These are phyloP conservation scores for Dipodomys merriami DNA, from an alignment of 2,113 vertebrate genomes.

Conservation along the genomic window DNA sequence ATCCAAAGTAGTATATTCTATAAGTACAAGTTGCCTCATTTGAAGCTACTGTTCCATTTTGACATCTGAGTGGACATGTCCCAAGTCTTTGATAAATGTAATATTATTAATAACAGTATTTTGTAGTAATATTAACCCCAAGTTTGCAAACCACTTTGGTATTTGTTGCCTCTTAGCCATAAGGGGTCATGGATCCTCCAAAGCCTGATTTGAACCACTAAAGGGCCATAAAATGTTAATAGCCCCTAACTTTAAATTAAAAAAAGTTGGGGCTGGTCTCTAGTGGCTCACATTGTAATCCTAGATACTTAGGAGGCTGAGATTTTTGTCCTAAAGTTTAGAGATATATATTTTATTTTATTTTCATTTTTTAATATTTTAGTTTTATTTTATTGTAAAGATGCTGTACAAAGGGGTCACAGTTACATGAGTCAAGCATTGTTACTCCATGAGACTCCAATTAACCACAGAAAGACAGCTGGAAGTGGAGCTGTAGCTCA, in stretches of 20 bases:
- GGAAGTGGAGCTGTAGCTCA: no score
- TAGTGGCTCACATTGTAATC: no score
- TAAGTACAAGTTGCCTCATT: conserved; percentile 9
- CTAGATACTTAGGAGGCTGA: no score
- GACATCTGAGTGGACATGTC: conserved; percentile 16
- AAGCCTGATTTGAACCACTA: conserved; percentile 5
- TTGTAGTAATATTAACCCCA: conserved; percentile 10
- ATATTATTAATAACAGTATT: conserved; percentile 1
- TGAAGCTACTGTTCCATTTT: conserved; percentile 16
- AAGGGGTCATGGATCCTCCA: neutral
- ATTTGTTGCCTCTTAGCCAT: conserved; percentile 26
- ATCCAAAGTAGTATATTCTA: conserved; percentile 18
- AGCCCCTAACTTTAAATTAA: neutral
- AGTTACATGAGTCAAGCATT: no score
- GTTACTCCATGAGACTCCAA: no score
- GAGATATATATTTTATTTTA: no score
- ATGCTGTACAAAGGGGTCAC: no score
- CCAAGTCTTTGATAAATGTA: conserved; percentile 1
- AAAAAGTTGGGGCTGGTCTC: no score
- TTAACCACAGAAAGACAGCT: no score
- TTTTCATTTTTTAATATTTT: no score
- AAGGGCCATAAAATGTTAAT: conserved; percentile 11
- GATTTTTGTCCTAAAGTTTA: no score
- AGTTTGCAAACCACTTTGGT: conserved; percentile 34
- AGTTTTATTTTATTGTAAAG: no score